phyloP scores from a whole-genome alignment of 53 echinoderm and acorn worm genomes.

The Stichopus horrens region DNA sequence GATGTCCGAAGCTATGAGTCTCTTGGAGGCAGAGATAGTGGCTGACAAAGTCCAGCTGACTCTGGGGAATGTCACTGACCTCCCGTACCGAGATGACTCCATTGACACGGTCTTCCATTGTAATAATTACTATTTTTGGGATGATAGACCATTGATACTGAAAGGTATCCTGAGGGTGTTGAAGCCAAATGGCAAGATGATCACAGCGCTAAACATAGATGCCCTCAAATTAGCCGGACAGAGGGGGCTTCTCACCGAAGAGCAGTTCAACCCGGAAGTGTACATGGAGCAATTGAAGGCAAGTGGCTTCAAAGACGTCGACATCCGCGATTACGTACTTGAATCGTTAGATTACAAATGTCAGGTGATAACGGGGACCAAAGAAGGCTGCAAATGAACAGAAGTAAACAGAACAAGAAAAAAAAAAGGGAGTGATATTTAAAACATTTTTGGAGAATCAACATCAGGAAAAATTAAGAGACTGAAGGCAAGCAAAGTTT shows the following conservation, averaged over 20 bases:
- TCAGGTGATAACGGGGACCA: not conserved
- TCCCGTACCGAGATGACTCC: constrained; percentile 69
- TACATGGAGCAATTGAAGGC: constrained; percentile 72
- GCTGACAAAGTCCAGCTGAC: constrained; percentile 59
- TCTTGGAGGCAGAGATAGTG: constrained; percentile 60
- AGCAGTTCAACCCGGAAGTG: constrained; percentile 52
- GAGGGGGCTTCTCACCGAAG: constrained; percentile 51
- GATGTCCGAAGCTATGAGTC: constrained; percentile 56
- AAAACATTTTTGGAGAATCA: too few species aligned
- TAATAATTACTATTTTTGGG: constrained; percentile 99
- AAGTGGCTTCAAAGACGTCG: constrained; percentile 61
- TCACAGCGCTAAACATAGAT: constrained; percentile 53
- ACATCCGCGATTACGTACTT: not conserved
- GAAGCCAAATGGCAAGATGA: constrained; percentile 77
- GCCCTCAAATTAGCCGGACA: constrained; percentile 12
- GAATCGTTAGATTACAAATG: not conserved
- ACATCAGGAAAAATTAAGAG: too few species aligned
- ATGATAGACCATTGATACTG: constrained; percentile 53
- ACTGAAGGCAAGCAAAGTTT: too few species aligned
- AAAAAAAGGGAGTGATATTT: too few species aligned
- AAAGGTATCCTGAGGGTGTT: constrained; percentile 70
- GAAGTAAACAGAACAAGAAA: too few species aligned
- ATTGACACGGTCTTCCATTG: constrained; percentile 85
- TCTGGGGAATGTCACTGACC: constrained; percentile 63
- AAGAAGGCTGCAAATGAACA: not conserved